phyloP scores from a whole-genome alignment of 2,888 invertebrate species.

The Macaria liturata region DNA sequence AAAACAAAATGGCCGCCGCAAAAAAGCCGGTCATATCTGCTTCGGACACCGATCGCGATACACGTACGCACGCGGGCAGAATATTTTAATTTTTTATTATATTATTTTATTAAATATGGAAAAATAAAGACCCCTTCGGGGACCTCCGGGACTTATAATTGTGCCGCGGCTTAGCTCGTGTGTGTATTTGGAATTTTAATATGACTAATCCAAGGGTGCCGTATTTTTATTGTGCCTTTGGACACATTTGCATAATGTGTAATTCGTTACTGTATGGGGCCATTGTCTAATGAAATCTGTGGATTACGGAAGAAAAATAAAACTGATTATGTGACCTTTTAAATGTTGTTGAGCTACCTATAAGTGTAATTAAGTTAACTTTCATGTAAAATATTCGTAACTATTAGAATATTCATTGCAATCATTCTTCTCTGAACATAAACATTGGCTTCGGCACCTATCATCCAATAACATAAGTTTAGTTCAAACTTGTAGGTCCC shows the following conservation, averaged over 20 bases:
- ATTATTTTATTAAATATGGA: conserved; percentile 67
- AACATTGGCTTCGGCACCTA: too few relatives aligned
- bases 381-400: background rate
- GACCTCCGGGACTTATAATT: conserved; percentile 58
- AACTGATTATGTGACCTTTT: background rate
- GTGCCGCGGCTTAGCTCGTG: conserved; percentile 52
- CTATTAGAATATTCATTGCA: background rate
- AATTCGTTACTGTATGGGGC: conserved; percentile 51
- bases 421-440: too few relatives aligned
- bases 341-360: too few relatives aligned
- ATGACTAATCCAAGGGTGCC: conserved; percentile 57
- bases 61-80: conserved; percentile 69
- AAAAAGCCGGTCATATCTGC: conserved; percentile 58
- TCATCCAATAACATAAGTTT: too few relatives aligned
- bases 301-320: conserved; percentile 1
- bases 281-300: conserved; percentile 35
- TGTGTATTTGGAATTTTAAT: conserved; percentile 76
- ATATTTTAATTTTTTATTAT: conserved; percentile 75
- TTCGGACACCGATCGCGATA: conserved; percentile 78
- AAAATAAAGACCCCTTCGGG: conserved; percentile 58
- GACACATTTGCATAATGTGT: conserved; percentile 59
- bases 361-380: too few relatives aligned
- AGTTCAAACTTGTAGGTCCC: too few relatives aligned
- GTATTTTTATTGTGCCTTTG: conserved; percentile 72
- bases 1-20: conserved; percentile 55